Percentiles rank a stretch among this genome's conserved stretches.
Evolutionary conservation across 2,888 invertebrate genomes (phyloP).

Genomic region (Octonoba sinensis): DNA sequence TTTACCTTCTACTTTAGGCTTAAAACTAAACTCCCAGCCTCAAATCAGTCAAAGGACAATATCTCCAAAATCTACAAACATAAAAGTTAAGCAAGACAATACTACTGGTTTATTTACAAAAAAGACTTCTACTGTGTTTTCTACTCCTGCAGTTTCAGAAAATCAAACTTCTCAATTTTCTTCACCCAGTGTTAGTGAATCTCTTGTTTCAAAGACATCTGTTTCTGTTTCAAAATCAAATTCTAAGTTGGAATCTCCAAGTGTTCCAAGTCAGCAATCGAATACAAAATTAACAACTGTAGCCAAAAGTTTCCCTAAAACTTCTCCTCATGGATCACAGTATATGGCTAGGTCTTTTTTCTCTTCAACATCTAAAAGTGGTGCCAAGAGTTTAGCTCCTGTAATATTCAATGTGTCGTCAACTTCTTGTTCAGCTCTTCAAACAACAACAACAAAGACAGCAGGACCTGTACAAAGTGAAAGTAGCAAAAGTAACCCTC

Average conservation of each 20-base stretch:
- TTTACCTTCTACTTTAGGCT: slow-evolving; percentile 34
- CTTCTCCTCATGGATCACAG: slow-evolving; percentile 24
- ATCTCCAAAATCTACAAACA: slow-evolving; percentile 32
- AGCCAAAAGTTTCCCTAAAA: slow-evolving; percentile 38
- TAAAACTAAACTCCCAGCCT: slow-evolving; percentile 43
- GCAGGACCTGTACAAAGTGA: slow-evolving; percentile 29
- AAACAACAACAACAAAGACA: slow-evolving; percentile 25
- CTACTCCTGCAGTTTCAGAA: slow-evolving; percentile 1
- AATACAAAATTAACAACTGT: slow-evolving; percentile 23
- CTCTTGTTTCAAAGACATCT: slow-evolving; percentile 3
- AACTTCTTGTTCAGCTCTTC: slow-evolving; percentile 23
- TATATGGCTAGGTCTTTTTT: slow-evolving; percentile 34
- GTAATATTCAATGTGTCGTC: slow-evolving; percentile 50
- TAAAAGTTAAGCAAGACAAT: slow-evolving; percentile 34
- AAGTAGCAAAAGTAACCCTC: slow-evolving; percentile 18
- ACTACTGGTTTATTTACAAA: slow-evolving; percentile 30
- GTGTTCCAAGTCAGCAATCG: slow-evolving; percentile 17
- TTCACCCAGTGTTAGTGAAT: slow-evolving; percentile 20
- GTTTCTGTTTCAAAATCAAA: slow-evolving; percentile 19
- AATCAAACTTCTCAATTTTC: slow-evolving; percentile 19
- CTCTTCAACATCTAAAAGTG: slow-evolving; percentile 27
- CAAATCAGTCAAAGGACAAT: slow-evolving; percentile 27
- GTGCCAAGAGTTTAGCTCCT: slow-evolving; percentile 38
- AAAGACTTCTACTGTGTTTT: slow-evolving; percentile 27
- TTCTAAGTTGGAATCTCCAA: slow-evolving; percentile 25